Evolutionary conservation across 2,797 vertebrate species (phyloP).

Genomic region (Poeciliopsis infans): DNA sequence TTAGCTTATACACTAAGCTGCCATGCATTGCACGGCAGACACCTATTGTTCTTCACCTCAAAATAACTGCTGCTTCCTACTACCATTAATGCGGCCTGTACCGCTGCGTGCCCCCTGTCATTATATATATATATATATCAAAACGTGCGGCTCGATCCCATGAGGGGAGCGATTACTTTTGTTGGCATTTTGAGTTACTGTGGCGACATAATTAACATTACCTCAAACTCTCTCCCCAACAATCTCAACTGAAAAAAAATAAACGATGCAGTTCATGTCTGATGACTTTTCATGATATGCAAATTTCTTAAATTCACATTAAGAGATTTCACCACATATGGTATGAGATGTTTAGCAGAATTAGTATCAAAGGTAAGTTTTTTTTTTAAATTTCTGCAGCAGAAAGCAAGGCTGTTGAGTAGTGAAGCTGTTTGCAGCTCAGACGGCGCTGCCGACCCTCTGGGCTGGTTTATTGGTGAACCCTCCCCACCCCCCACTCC

Average conservation of each 20-base stretch:
- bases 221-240: neutral
- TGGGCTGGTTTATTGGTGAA: conserved; percentile 28
- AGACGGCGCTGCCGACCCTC: neutral
- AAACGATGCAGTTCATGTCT: neutral
- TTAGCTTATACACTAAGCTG: no score
- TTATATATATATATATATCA: no score
- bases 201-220: neutral
- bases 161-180: no score
- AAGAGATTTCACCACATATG: neutral
- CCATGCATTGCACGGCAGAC: no score
- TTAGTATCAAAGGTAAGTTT: neutral
- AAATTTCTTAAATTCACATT: neutral
- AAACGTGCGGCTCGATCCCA: no score
- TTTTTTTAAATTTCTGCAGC: neutral
- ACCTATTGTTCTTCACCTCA: no score
- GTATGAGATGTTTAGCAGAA: neutral
- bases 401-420: conserved; percentile 1
- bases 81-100: no score
- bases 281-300: neutral
- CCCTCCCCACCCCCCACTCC: conserved; percentile 2
- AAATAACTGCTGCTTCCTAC: no score
- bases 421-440: conserved; percentile 18
- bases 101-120: no score
- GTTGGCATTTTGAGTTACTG: no score
- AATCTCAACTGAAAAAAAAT: neutral